Base-by-base conservation (phyloP, 1,140 invertebrate species). In the Saccostrea glomerata region DNA sequence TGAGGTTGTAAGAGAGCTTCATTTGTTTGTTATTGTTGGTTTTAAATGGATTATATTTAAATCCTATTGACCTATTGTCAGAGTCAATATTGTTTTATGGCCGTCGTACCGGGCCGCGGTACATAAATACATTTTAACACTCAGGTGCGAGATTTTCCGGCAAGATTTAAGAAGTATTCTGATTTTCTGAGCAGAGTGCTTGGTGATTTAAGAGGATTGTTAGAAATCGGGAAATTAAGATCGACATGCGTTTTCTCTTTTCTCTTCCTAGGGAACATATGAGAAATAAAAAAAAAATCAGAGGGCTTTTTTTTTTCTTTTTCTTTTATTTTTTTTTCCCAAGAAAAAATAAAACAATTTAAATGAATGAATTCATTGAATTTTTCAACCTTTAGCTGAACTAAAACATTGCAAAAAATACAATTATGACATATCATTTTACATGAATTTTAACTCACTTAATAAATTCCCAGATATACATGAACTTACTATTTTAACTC, bases 1-100 rank as follows among this genome's bases (percentile, higher is more conserved):
- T 30, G 23, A 25, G 25, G 25, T 77, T 25, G 30, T 36, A 77
- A 15, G 70, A 30, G 70, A 77, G 25, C 70, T 77, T 30, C 70
- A 77, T 77, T 77, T 77, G 70, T 77, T 77, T 77, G 25, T 77
- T 77, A 77, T 77, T 77, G 70, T 77, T 77, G 70, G 70, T 77
- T 77, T 77, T 77, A 25, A 77, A 77, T 77, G 70, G 70, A 77
- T 77, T 77, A 77, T 77, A 77, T 77, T 77, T 77, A 77, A 77
- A 77, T 77, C 70, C 70, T 77, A 77, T 77, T 77, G 70, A 77
- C 70, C 25, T 77, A 77, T 77, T 77, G 70, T 77, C 70, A 77
- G 23, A 77, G 70, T 77, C 70, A 77, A 77, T 77, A 77, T 77
- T 77, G 70, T 77, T 77, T 77, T 77, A 77, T 77, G 25, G 70